Base-by-base conservation (phyloP, 2,113 vertebrate species). In the Alouatta palliata region DNA sequence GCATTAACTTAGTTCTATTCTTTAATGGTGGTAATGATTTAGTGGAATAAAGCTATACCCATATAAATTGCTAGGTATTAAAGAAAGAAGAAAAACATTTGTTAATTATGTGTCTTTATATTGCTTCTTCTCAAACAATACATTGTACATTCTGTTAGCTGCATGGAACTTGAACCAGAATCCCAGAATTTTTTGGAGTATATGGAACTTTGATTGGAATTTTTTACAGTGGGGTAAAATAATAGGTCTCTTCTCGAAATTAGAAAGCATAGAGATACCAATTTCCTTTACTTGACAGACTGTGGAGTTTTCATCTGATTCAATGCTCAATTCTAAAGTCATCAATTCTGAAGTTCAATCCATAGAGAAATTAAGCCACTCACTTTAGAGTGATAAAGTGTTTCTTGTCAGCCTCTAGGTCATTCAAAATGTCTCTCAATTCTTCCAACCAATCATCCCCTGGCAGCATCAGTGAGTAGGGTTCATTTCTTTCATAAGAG, bases 201-300 rank as follows among this genome's bases (percentile, higher is more conserved):
- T 86, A 27, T 56, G 20, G 43, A 90, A 79, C 6, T 76, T 61
- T 43, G 40, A 94, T 79, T 94, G 70, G 27, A 91, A 91, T 79
- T 82, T 95, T 71, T 20, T 83, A 91, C 64, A 20, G 16, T 89
- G 21, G 21, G 45, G 4, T 76, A 82, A 30, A 91, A 75, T 87
- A 87, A 56, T 20, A 54, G 23, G 11, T 66, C 30, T 84, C 14
- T 52, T 81, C n/a, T 82, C 73, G 20, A 97, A 96, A n/a, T 83
- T 17, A 93, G 30, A 85, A 87, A 88, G 90, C 35, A 61, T 4
- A 87, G 58, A 92, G 61, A 43, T 47, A 93, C n/a, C 71, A 85
- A 68, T 97, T 95, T 92, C 27, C 8, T 94, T 95, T 49, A 40
- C 92, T 77, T 91, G 64, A 92, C 32, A 87, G 49, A 1, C 27